Evolutionary conservation across 2,113 vertebrate genomes (phyloP), one percentile per base, ranked within the genome.

Genomic region (Nothobranchius furzeri): DNA sequence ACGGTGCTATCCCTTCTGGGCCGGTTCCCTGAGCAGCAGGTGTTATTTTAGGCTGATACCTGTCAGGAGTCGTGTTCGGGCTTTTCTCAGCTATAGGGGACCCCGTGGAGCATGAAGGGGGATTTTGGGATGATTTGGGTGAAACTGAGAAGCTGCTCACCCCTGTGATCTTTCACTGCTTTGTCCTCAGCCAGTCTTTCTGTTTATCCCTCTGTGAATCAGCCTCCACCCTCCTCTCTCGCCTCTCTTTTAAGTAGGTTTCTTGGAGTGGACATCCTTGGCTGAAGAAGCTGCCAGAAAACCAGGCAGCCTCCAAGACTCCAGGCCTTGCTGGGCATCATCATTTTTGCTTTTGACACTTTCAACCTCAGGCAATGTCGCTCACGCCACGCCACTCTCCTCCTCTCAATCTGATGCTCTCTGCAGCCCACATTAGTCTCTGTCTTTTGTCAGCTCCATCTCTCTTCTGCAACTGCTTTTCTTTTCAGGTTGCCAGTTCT

Each of bases 261-360:
- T 48, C 75, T 70, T 42, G 24, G 49, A 81, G 55, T 60, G 59
- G 67, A 60, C 74, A 69, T 57, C 55, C 17, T 56, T 58, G 70
- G 76, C 81, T 17, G 47, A 7, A 46, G 64, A 73, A 61, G 40
- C 64, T 72, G 75, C 60, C 75, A 75, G 60, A 75, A 62, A 63
- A 53, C 68, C 64, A 20, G 57, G 25, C 13, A 12, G 13, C 74
- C 67, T 60, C 53, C 46, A 61, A 15, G 12, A 76, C 64, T 60
- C 46, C 46, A 61, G 10, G 62, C 40, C 51, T 65, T 2, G 47
- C 55, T 54, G 57, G 60, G 75, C 64, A 70, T 77, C 76, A 73
- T 79, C 52, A 37, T 63, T 85, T 70, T 68, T 73, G 56, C 49
- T 70, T 83, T 83, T 84, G 82, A 88, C 73, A 60, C 50, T 57